Evolutionary conservation across 2,888 invertebrate species (phyloP).

Genomic region (Scrobipalpa costella): DNA sequence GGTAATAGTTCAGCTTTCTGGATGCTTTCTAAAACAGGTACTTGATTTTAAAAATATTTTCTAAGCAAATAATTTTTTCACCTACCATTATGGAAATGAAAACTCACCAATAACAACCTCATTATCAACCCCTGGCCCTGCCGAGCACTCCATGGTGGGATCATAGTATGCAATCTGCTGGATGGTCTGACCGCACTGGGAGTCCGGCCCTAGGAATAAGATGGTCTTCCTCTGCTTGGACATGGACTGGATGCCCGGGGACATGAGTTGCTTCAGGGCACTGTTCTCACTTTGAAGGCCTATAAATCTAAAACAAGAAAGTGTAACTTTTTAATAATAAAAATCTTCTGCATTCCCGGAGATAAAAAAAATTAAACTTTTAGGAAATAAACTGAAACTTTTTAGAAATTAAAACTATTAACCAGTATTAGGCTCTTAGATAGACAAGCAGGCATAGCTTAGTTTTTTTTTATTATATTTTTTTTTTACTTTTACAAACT

Average conservation of each 20-base stretch:
- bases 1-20: too few relatives aligned
- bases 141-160: constrained; percentile 53
- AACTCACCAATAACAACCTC: constrained; percentile 55
- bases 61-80: too few relatives aligned
- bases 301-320: constrained; percentile 1
- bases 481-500: too few relatives aligned
- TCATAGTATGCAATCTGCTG: constrained; percentile 68
- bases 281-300: constrained; percentile 55
- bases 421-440: too few relatives aligned
- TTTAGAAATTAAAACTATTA: background rate
- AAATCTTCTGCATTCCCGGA: too few relatives aligned
- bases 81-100: background rate
- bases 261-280: constrained; percentile 70
- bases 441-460: too few relatives aligned
- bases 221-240: constrained; percentile 69
- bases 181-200: constrained; percentile 64
- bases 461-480: too few relatives aligned
- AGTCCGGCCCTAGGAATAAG: constrained; percentile 61
- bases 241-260: constrained; percentile 58
- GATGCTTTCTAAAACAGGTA: too few relatives aligned
- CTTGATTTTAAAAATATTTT: too few relatives aligned
- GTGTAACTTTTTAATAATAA: too few relatives aligned
- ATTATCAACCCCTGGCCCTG: constrained; percentile 39
- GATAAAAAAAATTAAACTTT: background rate
- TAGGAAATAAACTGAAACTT: background rate